phyloP scores from a whole-genome alignment of 2,797 vertebrate species.

The Zenarchopterus dispar region DNA sequence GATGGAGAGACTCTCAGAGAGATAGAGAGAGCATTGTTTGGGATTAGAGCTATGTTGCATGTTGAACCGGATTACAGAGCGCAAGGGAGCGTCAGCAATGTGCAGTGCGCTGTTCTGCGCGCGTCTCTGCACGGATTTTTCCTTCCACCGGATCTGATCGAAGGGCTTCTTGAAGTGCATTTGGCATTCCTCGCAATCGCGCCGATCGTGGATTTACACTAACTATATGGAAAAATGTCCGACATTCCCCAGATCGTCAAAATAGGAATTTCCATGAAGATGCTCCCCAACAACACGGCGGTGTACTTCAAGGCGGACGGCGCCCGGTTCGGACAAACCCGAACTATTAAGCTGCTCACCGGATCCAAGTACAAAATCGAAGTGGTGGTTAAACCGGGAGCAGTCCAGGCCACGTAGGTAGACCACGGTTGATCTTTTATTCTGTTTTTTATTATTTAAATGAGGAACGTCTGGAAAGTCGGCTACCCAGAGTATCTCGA shows the following conservation, averaged over 20 bases:
- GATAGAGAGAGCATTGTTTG: slow-evolving; percentile 18
- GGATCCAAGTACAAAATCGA: slow-evolving; percentile 95
- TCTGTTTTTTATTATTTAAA: too few relatives aligned
- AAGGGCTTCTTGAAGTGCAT: too few relatives aligned
- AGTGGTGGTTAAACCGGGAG: slow-evolving; percentile 91
- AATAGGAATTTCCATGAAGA: slow-evolving; percentile 91
- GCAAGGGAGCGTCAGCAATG: slow-evolving; percentile 12
- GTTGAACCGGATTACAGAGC: slow-evolving; percentile 55
- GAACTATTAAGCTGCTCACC: slow-evolving; percentile 95
- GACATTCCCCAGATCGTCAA: slow-evolving; percentile 89
- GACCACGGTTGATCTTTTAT: neutral
- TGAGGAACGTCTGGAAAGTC: too few relatives aligned
- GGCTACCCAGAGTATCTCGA: neutral
- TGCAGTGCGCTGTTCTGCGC: slow-evolving; percentile 13
- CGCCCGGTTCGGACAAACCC: slow-evolving; percentile 93
- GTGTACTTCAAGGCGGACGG: slow-evolving; percentile 96
- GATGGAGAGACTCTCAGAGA: slow-evolving; percentile 2
- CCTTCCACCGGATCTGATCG: slow-evolving; percentile 1
- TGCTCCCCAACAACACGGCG: slow-evolving; percentile 91
- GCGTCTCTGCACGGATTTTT: neutral
- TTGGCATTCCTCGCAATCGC: neutral
- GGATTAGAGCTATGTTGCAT: slow-evolving; percentile 58
- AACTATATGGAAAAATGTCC: slow-evolving; percentile 80
- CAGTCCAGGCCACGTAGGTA: slow-evolving; percentile 91
- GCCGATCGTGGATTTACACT: neutral